Base-by-base conservation (phyloP, 92 coral and sea anemone genomes). In the Zoanthus gigantus region DNA sequence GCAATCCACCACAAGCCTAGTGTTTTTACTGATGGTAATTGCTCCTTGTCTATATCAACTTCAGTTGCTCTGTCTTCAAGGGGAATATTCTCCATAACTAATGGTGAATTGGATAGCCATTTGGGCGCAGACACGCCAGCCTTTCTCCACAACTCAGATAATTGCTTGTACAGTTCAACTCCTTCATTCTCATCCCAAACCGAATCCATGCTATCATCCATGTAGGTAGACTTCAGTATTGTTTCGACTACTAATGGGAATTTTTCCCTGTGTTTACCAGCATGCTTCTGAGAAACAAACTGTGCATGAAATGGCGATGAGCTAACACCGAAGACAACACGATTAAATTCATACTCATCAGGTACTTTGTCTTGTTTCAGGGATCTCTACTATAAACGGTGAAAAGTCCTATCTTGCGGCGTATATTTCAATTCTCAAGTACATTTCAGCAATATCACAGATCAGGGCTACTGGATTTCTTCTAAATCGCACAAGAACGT, bases 241-340 rank as follows among this genome's bases (percentile, higher is more conserved):
- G 92, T 92, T 52, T 89, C 94, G 17, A 88, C 92, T 44, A 74
- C 90, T 14, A 88, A 30, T 73, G 92, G 94, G 69, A 77, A 73
- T 16, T 14, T 63, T 16, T 73, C 56, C 12, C 77, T 71, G 75
- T 66, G 18, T 13, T 63, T 45, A 57, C 37, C 15, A 15, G 94
- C 89, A 78, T 88, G 85, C 61, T 84, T 12, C 54, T 87, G 86
- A 44, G 91, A 88, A 18, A 90, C 93, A 74, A 89, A 92, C 92
- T 92, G 94, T 6, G 23, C 23, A 23, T 23, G 23, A 23, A 83
- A 90, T 88, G 29, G 92, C 77, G 16, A 48, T 88, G 73, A 90
- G 90, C 80, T 93, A 79, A 78, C 42, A 88, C 95, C 34, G 23
- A 23, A 23, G 23, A 23, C 23, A 23, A 23, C 23, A 23, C 23